phyloP scores from a whole-genome alignment of 2,113 vertebrate species.

The Apodemus speciosus region DNA sequence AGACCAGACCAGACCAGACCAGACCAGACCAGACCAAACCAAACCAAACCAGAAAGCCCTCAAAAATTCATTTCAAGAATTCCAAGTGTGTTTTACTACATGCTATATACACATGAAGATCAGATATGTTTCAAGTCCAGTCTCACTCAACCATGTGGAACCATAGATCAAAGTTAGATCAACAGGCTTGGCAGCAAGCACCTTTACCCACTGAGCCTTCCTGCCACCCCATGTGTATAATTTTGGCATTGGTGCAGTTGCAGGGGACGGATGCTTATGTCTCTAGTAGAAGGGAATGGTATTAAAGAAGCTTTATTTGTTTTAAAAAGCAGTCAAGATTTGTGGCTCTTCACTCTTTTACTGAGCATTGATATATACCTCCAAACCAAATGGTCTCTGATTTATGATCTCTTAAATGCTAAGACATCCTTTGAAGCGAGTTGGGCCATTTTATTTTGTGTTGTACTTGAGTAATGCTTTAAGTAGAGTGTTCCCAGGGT shows the following conservation, averaged over 20 bases:
- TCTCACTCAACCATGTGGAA: not conserved
- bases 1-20: no score
- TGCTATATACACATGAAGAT: not conserved
- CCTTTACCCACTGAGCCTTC: not conserved
- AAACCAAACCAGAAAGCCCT: not conserved
- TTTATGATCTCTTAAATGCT: constrained; percentile 42
- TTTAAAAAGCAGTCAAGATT: constrained; percentile 20
- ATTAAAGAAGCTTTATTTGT: not conserved
- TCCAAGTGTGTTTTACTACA: not conserved
- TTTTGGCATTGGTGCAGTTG: not conserved
- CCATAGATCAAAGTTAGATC: not conserved
- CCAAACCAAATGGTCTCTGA: constrained; percentile 15
- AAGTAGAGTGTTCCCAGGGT: constrained; percentile 54
- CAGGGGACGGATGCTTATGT: not conserved
- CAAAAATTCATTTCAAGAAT: not conserved
- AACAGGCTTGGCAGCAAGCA: not conserved
- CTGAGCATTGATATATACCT: not conserved
- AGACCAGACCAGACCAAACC: no score
- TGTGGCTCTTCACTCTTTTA: constrained; percentile 18
- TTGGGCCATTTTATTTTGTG: constrained; percentile 39
- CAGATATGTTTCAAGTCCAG: not conserved
- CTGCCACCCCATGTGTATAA: not conserved
- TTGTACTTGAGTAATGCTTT: constrained; percentile 61
- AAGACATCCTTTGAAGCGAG: constrained; percentile 45
- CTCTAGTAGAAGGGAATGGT: not conserved